Evolutionary conservation across 2,797 vertebrate genomes (phyloP), one percentile per base, ranked within the genome.

Genomic region (Hylomyscus alleni): DNA sequence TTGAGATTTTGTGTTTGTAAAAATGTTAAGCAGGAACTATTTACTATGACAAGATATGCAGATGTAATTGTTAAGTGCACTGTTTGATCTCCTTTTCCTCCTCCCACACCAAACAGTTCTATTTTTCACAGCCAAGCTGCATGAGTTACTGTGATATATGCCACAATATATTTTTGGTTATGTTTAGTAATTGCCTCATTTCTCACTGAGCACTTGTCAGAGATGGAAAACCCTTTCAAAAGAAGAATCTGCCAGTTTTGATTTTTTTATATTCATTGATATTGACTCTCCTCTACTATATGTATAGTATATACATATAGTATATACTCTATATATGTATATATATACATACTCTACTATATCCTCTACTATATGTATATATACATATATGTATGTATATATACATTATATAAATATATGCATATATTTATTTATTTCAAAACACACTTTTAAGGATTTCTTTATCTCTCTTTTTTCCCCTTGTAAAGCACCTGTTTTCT

Each of bases 201-300:
- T 86, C 17, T 95, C 31, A 86, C 73, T 56, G 89, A 24, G 54
- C 34, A 2, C 44, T 60, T 85, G 24, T 92, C 9, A 26, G n/a
- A 87, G 89, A 82, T 62, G 19, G 77, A 54, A 84, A 52, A 24
- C 9, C 2, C 47, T 65, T 54, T 40, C 69, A 15, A 73, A 52
- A 26, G 34, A 60, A 50, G 34, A 75, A 85, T 90, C 60, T 78
- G 10, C 22, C 15, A 90, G 14, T 24, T 58, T 69, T 58, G 20
- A 24, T 54, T 62, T 34, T 93, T 93, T 69, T 67, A 47, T 60
- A 65, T 82, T 88, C 50, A 81, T 62, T 83, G 34, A 75, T 86
- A 47, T 58, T 60, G 47, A 88, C 29, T 26, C 2, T 50, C 12
- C 8, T 89, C 37, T 89, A 75, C 15, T 47, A 47, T 37, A 37